These are phyloP conservation scores for Ptychobarbus kaznakovi DNA, from an alignment of 2,797 vertebrate species.

Conservation along the genomic window DNA sequence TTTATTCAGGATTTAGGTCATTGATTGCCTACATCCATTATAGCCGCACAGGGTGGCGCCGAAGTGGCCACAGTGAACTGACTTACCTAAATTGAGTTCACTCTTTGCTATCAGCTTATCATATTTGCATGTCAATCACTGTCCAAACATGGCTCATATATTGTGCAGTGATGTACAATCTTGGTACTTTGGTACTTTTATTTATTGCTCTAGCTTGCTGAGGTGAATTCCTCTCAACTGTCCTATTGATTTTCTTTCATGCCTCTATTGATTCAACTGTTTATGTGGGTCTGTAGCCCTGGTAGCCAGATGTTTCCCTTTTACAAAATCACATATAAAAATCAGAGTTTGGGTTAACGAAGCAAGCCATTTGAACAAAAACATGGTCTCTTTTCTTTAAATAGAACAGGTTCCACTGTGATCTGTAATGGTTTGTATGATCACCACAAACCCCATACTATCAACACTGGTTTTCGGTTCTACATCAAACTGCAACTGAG, in stretches of 20 bases:
- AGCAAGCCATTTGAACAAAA: neutral
- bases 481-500: neutral
- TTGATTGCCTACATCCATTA: neutral
- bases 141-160: neutral
- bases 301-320: constrained; percentile 7
- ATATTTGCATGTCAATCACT: neutral
- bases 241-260: constrained; percentile 48
- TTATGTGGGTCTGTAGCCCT: constrained; percentile 9
- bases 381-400: neutral
- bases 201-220: constrained; percentile 56
- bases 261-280: constrained; percentile 38
- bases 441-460: neutral
- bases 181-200: neutral
- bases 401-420: neutral
- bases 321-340: neutral
- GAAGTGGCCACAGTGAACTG: neutral
- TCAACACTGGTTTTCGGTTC: neutral
- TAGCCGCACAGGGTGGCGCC: neutral
- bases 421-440: neutral
- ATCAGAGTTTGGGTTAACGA: neutral
- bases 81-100: constrained; percentile 2
- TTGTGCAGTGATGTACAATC: neutral
- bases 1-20: neutral
- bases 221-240: constrained; percentile 38
- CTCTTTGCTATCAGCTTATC: constrained; percentile 15